Evolutionary conservation across 1,140 invertebrate species (phyloP).

Genomic region (Leptonema lineaticorne): DNA sequence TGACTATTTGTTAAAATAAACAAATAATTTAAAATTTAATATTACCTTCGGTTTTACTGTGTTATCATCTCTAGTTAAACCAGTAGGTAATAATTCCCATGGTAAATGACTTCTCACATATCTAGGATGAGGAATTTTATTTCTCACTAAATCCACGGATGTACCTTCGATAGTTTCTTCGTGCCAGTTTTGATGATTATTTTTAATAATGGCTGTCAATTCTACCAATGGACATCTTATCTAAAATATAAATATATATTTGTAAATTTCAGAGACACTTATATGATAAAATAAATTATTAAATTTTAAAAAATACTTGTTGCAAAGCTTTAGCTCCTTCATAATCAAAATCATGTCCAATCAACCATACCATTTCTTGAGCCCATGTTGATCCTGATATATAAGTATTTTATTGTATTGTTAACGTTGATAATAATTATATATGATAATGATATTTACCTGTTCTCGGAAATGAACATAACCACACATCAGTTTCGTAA

Average conservation of each 20-base stretch:
- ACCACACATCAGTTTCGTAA: conserved; percentile 72
- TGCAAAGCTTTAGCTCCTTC: conserved; percentile 71
- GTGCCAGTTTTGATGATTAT: conserved; percentile 57
- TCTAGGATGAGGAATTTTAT: conserved; percentile 65
- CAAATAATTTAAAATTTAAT: background rate
- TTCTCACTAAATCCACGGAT: conserved; percentile 67
- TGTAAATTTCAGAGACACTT: no score
- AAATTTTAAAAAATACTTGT: conserved; percentile 46
- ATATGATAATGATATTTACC: conserved; percentile 54
- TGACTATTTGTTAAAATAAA: background rate
- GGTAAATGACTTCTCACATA: conserved; percentile 83
- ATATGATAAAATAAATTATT: background rate
- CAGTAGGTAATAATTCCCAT: conserved; percentile 67
- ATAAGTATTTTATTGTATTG: background rate
- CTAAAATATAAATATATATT: conserved; percentile 39
- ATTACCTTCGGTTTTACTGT: conserved; percentile 71
- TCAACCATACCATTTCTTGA: conserved; percentile 86
- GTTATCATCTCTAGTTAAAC: conserved; percentile 66
- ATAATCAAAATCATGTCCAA: conserved; percentile 77
- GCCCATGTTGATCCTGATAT: conserved; percentile 82
- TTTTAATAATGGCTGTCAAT: conserved; percentile 57
- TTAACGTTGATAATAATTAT: background rate
- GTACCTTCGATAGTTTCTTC: conserved; percentile 58
- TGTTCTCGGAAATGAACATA: conserved; percentile 79
- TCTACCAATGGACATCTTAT: conserved; percentile 59